Evolutionary conservation across 2,797 vertebrate species (phyloP).

Genomic region (Melanitta fusca): DNA sequence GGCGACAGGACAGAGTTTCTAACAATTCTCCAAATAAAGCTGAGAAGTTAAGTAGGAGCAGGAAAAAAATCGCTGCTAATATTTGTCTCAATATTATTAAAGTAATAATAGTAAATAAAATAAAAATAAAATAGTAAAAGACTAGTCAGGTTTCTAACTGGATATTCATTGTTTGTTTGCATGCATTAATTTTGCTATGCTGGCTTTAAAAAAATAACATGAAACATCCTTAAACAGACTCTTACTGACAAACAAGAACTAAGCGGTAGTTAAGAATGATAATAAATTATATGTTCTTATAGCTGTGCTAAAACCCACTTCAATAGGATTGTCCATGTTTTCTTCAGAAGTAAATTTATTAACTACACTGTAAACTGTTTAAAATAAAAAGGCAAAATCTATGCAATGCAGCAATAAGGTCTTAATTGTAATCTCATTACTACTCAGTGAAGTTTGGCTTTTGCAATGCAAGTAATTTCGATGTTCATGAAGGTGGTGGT

Average conservation of each 20-base stretch:
- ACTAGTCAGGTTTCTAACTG: not conserved
- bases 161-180: not conserved
- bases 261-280: not conserved
- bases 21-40: not conserved
- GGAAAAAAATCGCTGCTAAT: not conserved
- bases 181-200: not conserved
- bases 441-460: not conserved
- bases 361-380: not conserved
- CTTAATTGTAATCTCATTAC: not conserved
- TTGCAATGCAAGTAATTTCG: constrained; percentile 1
- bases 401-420: not conserved
- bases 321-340: not conserved
- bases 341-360: not conserved
- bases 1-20: not conserved
- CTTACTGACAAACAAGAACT: not conserved
- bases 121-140: too few relatives aligned
- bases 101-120: not conserved
- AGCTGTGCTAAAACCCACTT: not conserved
- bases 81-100: not conserved
- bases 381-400: not conserved
- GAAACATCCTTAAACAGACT: not conserved
- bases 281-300: not conserved
- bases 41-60: not conserved
- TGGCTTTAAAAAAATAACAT: not conserved
- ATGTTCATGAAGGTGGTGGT: not conserved